Evolutionary conservation across 2,797 vertebrate genomes (phyloP), one percentile per base, ranked within the genome.

Genomic region (Acanthornis magna): DNA sequence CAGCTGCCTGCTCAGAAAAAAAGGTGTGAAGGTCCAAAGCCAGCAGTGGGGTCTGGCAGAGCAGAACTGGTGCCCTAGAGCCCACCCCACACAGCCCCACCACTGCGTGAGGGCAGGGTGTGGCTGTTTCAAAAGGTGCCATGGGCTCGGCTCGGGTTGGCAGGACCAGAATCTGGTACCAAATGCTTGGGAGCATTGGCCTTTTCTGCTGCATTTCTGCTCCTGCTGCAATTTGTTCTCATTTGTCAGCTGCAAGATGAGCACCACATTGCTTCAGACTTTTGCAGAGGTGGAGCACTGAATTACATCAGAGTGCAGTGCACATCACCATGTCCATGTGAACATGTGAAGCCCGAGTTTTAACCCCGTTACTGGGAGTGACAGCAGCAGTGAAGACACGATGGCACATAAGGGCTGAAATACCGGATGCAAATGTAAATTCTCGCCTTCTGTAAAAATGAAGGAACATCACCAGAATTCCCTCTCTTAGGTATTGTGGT

Each of bases 281-380:
- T 86, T 57, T 36, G 43, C 68, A 67, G 62, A 51, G 27, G 21
- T 21, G 48, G 53, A 50, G 40, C 0, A 0, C 0, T 34, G 23
- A 42, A 45, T 65, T 55, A 25, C 3, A 4, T 27, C 55, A 42
- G 45, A 34, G 17, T 23, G 25, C 32, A 53, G 25, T 17, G 79
- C 53, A 45, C 25, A 38, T 26, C 0, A 0, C 0, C 0, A 36
- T 57, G 48, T 22, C 47, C 23, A 13, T 0, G 1, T 9, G 27
- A 54, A 21, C 10, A 3, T 0, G 6, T 32, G 34, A 76, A 50
- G 20, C 50, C 22, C 38, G 34, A 50, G 29, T 74, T 90, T 78
- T 81, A 72, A 72, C 54, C 12, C 54, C 57, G 18, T 23, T 73
- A 48, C 19, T 40, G 29, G 43, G 2, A 66, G 27, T 47, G 47